Evolutionary conservation across 2,797 vertebrate species (phyloP), one percentile per base, ranked within the genome.

Genomic region (Chiroxiphia lanceolata): DNA sequence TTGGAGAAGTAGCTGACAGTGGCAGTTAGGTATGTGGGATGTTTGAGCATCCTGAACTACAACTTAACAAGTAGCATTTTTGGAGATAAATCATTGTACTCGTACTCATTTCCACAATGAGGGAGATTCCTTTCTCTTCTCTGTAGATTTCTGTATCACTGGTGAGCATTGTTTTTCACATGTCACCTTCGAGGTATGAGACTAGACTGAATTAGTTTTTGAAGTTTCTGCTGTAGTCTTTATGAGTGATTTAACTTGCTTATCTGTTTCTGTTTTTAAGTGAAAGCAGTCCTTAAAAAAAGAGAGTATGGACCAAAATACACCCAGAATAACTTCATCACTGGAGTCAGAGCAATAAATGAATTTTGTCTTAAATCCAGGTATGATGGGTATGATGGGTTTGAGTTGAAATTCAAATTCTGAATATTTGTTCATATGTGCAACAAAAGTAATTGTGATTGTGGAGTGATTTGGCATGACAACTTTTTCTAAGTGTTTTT

Each of bases 351-450:
- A 98, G 99, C 99, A 90, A 99, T 99, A 98, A 99, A 99, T 94
- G 99, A 99, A 92, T 99, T 99, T 98, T 99, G 99, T 94, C 99
- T 99, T 70, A 99, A 99, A 97, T 98, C 99, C 97, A 99, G 99
- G 99, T 99, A 98, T 53, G 86, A 21, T 69, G 44, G 99, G 99
- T 99, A 98, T 53, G 86, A 21, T 69, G 44, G 17, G 5, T 50
- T 84, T 72, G 29, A 51, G 6, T 84, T 81, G 75, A 83, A 70
- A 68, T 75, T 79, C 69, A 34, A 57, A 48, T 79, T 42, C 19
- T 40, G 36, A 48, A 11, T 78, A 23, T 71, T 86, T 87, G 36
- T 74, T 65, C 0, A 0, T 60, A 8, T 51, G 11, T 29, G 29
- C 44, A 36, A 74, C 40, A 61, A 44, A 89, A 83, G 31, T 57